phyloP scores from a whole-genome alignment of 2,113 vertebrate species.

The Eonycteris spelaea region DNA sequence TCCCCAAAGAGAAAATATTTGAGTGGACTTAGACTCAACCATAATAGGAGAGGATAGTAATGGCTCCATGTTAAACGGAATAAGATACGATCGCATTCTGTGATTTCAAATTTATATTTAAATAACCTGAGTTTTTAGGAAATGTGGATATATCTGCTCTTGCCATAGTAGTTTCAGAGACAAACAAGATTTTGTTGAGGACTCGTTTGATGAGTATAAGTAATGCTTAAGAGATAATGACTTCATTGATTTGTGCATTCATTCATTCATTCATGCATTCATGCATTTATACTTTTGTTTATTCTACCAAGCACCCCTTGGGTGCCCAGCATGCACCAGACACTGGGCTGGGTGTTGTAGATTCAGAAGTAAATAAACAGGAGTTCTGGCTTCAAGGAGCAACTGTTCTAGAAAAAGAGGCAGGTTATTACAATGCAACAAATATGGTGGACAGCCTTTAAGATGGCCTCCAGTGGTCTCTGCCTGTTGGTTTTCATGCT shows the following conservation, averaged over 20 bases:
- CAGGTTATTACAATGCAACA: neutral
- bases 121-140: conserved; percentile 1
- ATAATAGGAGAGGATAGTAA: conserved; percentile 21
- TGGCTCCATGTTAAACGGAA: neutral
- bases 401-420: neutral
- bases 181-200: neutral
- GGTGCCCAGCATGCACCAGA: neutral
- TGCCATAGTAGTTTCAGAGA: neutral
- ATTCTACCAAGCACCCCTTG: neutral
- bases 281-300: neutral
- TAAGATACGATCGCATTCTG: conserved; percentile 34
- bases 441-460: neutral
- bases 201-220: neutral
- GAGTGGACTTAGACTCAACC: conserved; percentile 33
- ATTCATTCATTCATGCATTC: neutral
- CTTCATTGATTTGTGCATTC: neutral
- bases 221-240: neutral
- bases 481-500: neutral
- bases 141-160: neutral
- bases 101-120: conserved; percentile 1
- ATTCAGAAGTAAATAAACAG: neutral
- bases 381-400: neutral
- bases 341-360: neutral
- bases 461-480: too few species aligned
- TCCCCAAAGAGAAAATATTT: conserved; percentile 58